Evolutionary conservation across 2,113 vertebrate species (phyloP).

Genomic region (Eclectus roratus): DNA sequence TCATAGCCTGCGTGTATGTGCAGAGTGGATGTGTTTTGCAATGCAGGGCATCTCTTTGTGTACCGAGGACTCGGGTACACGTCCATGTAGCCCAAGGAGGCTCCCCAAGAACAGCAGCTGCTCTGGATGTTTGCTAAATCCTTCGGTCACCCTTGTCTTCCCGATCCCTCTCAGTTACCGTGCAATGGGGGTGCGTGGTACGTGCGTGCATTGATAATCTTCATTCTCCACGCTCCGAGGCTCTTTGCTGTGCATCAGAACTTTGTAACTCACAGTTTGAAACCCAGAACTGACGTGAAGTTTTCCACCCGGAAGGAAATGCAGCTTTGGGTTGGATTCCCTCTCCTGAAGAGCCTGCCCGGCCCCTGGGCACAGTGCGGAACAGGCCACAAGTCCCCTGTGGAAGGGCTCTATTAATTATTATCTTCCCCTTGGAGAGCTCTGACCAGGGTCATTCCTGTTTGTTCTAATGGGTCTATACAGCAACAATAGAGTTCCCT

Average conservation of each 20-base stretch:
- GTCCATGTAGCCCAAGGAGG: background rate
- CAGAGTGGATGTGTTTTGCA: background rate
- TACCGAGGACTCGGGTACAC: background rate
- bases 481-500: background rate
- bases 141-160: background rate
- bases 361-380: background rate
- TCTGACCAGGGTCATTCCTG: background rate
- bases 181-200: too few relatives aligned
- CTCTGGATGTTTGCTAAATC: background rate
- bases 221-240: rapidly evolving
- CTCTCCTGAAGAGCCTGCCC: background rate
- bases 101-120: background rate
- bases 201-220: background rate
- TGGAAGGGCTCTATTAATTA: background rate
- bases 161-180: background rate
- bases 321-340: background rate
- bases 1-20: background rate
- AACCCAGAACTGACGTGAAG: background rate
- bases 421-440: background rate
- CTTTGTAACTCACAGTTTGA: background rate
- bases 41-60: background rate
- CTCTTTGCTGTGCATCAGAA: background rate
- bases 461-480: background rate
- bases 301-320: background rate
- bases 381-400: background rate